phyloP scores from a whole-genome alignment of 2,113 vertebrate genomes.

The Suncus etruscus region DNA sequence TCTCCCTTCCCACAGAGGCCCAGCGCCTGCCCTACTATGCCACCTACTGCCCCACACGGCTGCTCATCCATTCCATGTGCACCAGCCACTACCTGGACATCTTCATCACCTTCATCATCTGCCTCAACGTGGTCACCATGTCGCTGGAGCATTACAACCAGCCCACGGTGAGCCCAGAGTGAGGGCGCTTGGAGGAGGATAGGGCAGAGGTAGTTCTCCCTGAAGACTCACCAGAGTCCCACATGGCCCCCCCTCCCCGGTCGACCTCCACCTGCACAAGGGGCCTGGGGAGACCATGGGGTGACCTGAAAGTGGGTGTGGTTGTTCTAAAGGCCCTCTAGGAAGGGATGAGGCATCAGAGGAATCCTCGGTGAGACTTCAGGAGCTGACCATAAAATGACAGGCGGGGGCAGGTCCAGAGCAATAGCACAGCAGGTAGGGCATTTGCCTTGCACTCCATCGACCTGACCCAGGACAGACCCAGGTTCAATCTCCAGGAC shows the following conservation, averaged over 20 bases:
- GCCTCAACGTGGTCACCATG: conserved; percentile 99
- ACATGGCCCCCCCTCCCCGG: neutral
- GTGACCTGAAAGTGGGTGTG: neutral
- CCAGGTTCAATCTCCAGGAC: no score
- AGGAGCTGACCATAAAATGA: neutral
- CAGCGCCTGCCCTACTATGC: conserved; percentile 96
- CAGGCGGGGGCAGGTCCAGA: no score
- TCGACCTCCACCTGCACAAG: no score
- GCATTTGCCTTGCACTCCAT: no score
- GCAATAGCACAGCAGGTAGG: no score
- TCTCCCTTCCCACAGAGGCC: conserved; percentile 88
- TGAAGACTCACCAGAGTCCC: neutral
- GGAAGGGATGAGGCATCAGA: no score
- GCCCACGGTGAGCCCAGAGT: conserved; percentile 90
- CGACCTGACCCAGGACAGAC: no score
- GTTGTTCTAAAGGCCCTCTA: neutral
- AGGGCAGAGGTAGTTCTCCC: no score
- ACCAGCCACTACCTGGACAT: conserved; percentile 99
- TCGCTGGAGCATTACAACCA: conserved; percentile 99
- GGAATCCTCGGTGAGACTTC: neutral
- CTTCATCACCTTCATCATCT: conserved; percentile 99
- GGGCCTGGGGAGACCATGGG: no score
- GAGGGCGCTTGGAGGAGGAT: no score
- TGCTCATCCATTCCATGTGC: conserved; percentile 98
- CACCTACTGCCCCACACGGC: conserved; percentile 93